Conservation (phyloP, 2,888 invertebrate genomes). For the Cephus pulcher region DNA sequence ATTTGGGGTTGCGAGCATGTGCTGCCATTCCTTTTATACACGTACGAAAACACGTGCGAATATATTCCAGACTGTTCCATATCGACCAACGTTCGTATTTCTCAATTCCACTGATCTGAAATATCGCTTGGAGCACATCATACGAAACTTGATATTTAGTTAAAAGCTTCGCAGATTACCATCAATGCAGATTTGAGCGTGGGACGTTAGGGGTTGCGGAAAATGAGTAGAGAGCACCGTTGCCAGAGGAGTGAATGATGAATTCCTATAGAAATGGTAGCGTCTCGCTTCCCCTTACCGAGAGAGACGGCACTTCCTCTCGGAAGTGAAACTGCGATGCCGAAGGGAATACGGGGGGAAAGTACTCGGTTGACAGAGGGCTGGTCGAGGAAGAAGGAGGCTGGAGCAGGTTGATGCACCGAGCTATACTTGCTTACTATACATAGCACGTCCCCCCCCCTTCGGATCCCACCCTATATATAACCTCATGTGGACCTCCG, state of each 20-base stretch:
- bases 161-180: conserved; percentile 51
- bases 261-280: conserved; percentile 59
- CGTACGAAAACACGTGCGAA: background rate
- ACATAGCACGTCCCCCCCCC: background rate
- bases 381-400: background rate
- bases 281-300: conserved; percentile 43
- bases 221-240: conserved; percentile 29
- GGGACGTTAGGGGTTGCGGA: conserved; percentile 18
- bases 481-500: background rate
- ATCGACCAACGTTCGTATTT: background rate
- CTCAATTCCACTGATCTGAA: background rate
- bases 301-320: conserved; percentile 29
- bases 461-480: background rate
- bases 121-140: background rate
- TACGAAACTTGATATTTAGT: conserved; percentile 36
- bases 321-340: conserved; percentile 1
- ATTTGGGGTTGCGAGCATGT: background rate
- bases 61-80: background rate
- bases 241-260: conserved; percentile 49
- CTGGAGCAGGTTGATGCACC: conserved; percentile 20
- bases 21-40: background rate
- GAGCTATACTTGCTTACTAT: conserved; percentile 4
- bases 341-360: background rate
- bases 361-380: conserved; percentile 5
- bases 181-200: conserved; percentile 43